phyloP scores from a whole-genome alignment of 2,888 invertebrate genomes.

The Steinernema carpocapsae region DNA sequence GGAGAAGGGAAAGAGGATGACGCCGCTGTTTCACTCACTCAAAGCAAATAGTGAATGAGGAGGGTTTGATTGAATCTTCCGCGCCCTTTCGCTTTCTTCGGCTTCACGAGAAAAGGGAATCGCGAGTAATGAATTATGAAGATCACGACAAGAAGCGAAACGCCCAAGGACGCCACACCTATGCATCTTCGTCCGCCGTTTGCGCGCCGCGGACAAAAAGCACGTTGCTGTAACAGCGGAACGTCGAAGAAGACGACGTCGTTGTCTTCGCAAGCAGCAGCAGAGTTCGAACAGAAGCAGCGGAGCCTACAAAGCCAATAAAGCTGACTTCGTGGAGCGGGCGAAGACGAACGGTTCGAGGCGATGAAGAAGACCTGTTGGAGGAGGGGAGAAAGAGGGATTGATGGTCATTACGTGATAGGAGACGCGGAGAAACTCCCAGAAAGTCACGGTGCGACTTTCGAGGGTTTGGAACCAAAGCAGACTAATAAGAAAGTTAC shows the following conservation, averaged over 20 bases:
- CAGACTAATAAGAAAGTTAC: no score
- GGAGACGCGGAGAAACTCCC: no score
- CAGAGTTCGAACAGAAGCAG: slow-evolving; percentile 28
- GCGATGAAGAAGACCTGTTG: no score
- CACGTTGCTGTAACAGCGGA: slow-evolving; percentile 27
- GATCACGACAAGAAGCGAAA: slow-evolving; percentile 13
- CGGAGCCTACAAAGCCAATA: slow-evolving; percentile 26
- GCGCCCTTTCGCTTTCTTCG: neutral
- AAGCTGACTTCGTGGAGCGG: neutral
- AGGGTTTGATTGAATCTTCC: neutral
- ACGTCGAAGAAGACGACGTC: slow-evolving; percentile 8
- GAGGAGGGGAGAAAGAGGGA: no score
- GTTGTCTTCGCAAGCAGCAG: neutral
- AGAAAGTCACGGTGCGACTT: no score
- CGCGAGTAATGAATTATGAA: slow-evolving; percentile 30
- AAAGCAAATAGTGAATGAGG: neutral
- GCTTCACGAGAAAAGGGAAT: slow-evolving; percentile 19
- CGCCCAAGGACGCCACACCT: slow-evolving; percentile 35
- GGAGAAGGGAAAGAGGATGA: no score
- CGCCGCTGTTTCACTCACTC: neutral
- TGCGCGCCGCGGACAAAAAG: slow-evolving; percentile 21
- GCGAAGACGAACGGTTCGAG: neutral
- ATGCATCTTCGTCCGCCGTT: slow-evolving; percentile 19
- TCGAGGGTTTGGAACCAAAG: no score
- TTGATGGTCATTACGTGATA: no score